A percentile compares a stretch with the other conserved stretches of the same genome.
These are phyloP conservation scores for Gambusia yucatana DNA, from an alignment of 2,797 vertebrate species.

Conservation along the genomic window DNA sequence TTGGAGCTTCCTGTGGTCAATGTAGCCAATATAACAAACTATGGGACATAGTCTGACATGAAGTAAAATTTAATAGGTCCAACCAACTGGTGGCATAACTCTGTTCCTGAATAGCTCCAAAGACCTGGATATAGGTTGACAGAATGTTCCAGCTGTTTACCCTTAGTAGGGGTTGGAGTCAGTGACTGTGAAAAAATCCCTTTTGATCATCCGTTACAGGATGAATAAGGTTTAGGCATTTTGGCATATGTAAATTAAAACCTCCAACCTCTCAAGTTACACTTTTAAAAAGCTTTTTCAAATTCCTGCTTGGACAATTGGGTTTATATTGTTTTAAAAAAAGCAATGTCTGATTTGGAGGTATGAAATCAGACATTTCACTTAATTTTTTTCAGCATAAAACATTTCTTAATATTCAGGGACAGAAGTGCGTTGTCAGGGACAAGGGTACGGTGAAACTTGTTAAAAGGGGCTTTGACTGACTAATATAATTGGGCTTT, in stretches of 20 bases:
- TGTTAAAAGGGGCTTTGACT: not conserved
- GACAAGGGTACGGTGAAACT: not conserved
- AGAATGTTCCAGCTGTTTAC: not conserved
- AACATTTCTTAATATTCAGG: not conserved
- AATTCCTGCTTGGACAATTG: not conserved
- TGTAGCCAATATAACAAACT: conserved; percentile 30
- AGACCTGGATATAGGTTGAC: conserved; percentile 19
- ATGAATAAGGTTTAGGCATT: not conserved
- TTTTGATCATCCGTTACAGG: not conserved
- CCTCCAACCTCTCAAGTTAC: not conserved
- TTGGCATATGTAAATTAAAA: not conserved
- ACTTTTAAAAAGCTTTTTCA: not conserved
- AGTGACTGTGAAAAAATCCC: not conserved
- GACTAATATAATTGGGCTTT: no score
- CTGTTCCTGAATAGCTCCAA: conserved; percentile 36
- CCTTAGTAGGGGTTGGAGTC: not conserved
- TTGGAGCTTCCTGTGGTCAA: conserved; percentile 45
- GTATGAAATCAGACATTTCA: not conserved
- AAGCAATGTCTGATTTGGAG: not conserved
- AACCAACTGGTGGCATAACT: conserved; percentile 60
- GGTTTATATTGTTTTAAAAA: not conserved
- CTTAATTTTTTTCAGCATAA: not conserved
- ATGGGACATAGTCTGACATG: conserved; percentile 52
- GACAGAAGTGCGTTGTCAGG: not conserved
- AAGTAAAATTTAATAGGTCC: conserved; percentile 60